Base-by-base conservation (phyloP, 2,113 vertebrate genomes). In the Stictonetta naevosa region DNA sequence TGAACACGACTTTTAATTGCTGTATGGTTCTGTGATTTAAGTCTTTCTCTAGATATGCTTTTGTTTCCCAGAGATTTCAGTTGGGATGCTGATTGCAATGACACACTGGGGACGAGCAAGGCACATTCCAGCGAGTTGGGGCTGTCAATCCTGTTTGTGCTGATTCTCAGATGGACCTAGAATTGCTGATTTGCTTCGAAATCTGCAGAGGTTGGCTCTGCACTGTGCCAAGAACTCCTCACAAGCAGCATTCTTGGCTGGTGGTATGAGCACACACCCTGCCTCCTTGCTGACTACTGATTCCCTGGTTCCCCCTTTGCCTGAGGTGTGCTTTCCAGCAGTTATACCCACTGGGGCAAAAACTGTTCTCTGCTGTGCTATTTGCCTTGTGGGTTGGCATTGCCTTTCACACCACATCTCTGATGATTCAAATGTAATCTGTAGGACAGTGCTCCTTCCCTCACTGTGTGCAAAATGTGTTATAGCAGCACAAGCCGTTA, bases 381-480 rank as follows among this genome's bases (percentile, higher is more conserved):
- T 31, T 36, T 64, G 50, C 46, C 63, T 10, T 2, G 28, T 58
- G 3, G 52, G 15, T 13, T 38, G 62, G 81, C 68, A 1, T 33
- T 56, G 71, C 95, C 75, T 76, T 38, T 68, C 42, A 14, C 77
- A 10, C 66, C 88, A 10, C 2, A 6, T 50, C 64, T 48, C 38
- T n/a, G 66, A 83, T 8, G 1, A 7, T n/a, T 22, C 59, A 15
- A 5, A 26, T 1, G n/a, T 4, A 11, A 15, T 5, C 50, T 17
- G 59, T 8, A 29, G 82, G 40, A 25, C 2, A 0, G 4, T 1
- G 23, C 52, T 58, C 9, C 40, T 59, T 34, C 56, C 67, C 71
- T 60, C 1, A 0, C 14, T 0, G 34, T 0, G 8, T 23, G 19
- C 36, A 13, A 28, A 3, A 31, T 1, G 14, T 0, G 2, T 7